phyloP scores from a whole-genome alignment of 2,888 invertebrate species.

The Carpatolechia fugitivella region DNA sequence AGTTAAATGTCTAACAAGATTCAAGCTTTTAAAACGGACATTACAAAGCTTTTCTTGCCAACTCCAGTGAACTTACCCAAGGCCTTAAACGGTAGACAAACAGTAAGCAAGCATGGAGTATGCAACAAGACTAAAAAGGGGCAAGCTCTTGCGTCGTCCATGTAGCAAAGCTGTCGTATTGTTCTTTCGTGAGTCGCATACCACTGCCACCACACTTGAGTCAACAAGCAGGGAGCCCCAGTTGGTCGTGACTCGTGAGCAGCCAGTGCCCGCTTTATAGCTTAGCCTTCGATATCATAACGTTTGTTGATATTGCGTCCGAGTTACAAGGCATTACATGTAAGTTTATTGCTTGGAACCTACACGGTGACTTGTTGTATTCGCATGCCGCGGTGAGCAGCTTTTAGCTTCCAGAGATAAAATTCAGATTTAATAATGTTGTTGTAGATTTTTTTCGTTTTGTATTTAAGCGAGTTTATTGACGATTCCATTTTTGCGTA shows the following conservation, averaged over 20 bases:
- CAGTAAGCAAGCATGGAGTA: background rate
- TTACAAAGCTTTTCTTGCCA: slow-evolving; percentile 5
- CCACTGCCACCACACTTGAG: slow-evolving; percentile 47
- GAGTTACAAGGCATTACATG: slow-evolving; percentile 38
- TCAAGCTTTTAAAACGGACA: background rate
- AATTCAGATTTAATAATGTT: background rate
- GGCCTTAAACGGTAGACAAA: slow-evolving; percentile 5
- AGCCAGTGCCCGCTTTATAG: slow-evolving; percentile 32
- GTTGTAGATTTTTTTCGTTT: background rate
- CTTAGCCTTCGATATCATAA: slow-evolving; percentile 30
- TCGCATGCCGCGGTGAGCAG: background rate
- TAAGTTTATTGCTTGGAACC: slow-evolving; percentile 42
- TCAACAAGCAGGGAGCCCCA: slow-evolving; percentile 41
- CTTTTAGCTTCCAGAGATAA: slow-evolving; percentile 7
- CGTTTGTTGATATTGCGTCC: slow-evolving; percentile 46
- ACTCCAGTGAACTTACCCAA: background rate
- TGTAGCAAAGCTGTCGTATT: slow-evolving; percentile 22
- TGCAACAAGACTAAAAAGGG: slow-evolving; percentile 9
- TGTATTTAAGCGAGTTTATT: background rate
- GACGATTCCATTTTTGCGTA: background rate
- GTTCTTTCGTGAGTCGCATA: slow-evolving; percentile 31
- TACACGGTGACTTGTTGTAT: slow-evolving; percentile 11
- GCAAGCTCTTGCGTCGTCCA: slow-evolving; percentile 1
- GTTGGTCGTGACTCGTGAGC: slow-evolving; percentile 13
- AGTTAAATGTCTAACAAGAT: background rate